A percentile compares a stretch with the other conserved stretches of the same genome.
Conservation (phyloP, 2,888 invertebrate species). For the Sesia bembeciformis region DNA sequence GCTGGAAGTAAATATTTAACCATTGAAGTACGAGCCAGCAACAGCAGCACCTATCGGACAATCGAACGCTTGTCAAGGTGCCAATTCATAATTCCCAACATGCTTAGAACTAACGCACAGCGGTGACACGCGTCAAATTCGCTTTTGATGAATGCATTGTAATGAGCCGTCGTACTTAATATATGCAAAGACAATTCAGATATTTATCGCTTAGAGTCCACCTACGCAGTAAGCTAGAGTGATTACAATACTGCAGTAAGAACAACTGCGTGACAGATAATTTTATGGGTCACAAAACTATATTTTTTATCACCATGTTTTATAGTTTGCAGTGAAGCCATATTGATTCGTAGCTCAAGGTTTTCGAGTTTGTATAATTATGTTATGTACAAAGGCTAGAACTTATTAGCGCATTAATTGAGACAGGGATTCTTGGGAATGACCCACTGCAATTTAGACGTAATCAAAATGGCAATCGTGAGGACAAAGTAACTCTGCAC, state of each 20-base stretch:
- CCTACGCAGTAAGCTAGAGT: constrained; percentile 18
- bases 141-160: constrained; percentile 36
- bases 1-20: constrained; percentile 25
- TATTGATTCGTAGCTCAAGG: background rate
- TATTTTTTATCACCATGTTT: constrained; percentile 21
- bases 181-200: constrained; percentile 27
- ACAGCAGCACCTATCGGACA: constrained; percentile 24
- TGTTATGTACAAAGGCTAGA: background rate
- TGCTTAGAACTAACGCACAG: constrained; percentile 36
- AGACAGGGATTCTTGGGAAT: background rate
- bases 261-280: constrained; percentile 12
- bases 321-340: background rate
- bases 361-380: background rate
- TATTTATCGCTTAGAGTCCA: constrained; percentile 23
- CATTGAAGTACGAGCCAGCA: constrained; percentile 23
- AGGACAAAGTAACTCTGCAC: background rate
- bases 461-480: background rate
- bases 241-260: constrained; percentile 8
- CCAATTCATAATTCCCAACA: constrained; percentile 29
- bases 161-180: constrained; percentile 30
- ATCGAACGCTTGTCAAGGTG: constrained; percentile 32
- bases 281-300: constrained; percentile 26
- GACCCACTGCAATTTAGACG: background rate
- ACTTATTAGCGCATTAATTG: background rate
- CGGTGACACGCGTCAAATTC: constrained; percentile 25